These are phyloP conservation scores for Microtus pennsylvanicus DNA, from an alignment of 2,113 vertebrate genomes.

Conservation along the genomic window DNA sequence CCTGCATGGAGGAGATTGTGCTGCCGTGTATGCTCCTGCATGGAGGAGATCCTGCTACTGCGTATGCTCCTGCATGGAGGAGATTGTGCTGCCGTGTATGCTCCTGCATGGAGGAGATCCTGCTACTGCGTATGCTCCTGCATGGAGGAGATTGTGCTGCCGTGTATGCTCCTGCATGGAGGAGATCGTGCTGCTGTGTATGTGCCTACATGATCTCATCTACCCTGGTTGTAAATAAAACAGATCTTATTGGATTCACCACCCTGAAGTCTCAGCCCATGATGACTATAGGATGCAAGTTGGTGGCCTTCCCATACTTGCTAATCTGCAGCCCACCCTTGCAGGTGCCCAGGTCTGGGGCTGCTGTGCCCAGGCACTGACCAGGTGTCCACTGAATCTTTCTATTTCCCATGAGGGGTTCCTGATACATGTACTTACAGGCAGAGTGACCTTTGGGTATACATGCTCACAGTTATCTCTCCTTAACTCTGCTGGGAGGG, in stretches of 20 bases:
- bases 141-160: not conserved
- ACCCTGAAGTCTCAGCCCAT: not conserved
- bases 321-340: accelerated
- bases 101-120: accelerated
- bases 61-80: accelerated
- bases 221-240: not conserved
- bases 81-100: accelerated
- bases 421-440: not conserved
- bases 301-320: not conserved
- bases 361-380: not conserved
- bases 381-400: not conserved
- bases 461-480: not conserved
- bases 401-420: not conserved
- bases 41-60: not conserved
- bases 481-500: constrained; percentile 8
- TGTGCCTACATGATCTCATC: accelerated
- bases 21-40: no score
- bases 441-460: not conserved
- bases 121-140: not conserved
- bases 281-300: not conserved
- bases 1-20: no score
- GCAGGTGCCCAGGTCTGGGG: not conserved
- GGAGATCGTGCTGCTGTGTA: not conserved
- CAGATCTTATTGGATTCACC: not conserved
- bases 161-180: accelerated